These are phyloP conservation scores for Papilio machaon DNA, from an alignment of 1,140 invertebrate species.

Conservation along the genomic window DNA sequence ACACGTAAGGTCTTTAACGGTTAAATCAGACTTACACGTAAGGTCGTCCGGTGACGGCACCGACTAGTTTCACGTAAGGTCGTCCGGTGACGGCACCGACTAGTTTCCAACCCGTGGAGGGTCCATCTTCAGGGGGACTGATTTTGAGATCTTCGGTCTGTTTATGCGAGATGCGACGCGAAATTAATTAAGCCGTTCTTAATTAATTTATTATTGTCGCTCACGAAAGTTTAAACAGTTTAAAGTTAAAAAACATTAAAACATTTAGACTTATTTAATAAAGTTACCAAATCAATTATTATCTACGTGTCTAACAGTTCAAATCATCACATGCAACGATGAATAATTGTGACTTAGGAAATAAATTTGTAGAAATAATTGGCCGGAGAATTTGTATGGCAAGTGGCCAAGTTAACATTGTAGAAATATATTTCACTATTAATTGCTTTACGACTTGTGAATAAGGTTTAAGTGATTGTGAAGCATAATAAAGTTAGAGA, in stretches of 20 bases:
- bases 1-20: too few species aligned
- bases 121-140: too few species aligned
- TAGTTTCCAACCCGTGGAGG: too few species aligned
- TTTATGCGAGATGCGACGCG: too few species aligned
- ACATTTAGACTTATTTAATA: neutral
- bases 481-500: neutral
- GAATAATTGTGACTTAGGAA: neutral
- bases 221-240: too few species aligned
- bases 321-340: neutral
- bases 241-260: neutral
- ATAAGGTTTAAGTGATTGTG: neutral
- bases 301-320: neutral
- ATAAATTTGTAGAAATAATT: neutral
- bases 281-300: neutral
- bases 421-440: neutral
- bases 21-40: too few species aligned
- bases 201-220: too few species aligned
- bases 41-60: too few species aligned
- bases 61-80: too few species aligned
- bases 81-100: too few species aligned
- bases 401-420: conserved; percentile 5
- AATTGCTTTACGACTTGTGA: neutral
- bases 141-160: too few species aligned
- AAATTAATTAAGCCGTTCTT: too few species aligned
- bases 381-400: neutral